phyloP scores from a whole-genome alignment of 2,113 vertebrate species.

The Amblyopsis rosae region DNA sequence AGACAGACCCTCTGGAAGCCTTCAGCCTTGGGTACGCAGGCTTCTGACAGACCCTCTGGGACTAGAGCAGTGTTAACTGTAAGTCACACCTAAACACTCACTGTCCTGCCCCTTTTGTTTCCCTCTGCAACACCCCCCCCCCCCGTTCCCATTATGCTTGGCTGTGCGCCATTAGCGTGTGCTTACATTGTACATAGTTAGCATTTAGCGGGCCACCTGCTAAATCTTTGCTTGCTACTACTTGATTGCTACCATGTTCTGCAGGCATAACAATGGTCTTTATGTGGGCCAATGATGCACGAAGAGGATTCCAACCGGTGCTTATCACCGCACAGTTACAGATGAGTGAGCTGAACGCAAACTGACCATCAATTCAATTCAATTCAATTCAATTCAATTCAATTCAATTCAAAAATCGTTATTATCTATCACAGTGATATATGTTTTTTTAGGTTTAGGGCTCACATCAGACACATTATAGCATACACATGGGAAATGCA shows the following conservation, averaged over 20 bases:
- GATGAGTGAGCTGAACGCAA: slow-evolving; percentile 34
- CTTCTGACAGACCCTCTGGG: too few relatives aligned
- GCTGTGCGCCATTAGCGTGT: not conserved
- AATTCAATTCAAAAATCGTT: too few relatives aligned
- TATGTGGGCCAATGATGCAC: slow-evolving; percentile 62
- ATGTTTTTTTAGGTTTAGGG: too few relatives aligned
- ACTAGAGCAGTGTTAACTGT: too few relatives aligned
- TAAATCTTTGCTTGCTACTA: slow-evolving; percentile 39
- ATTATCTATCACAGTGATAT: too few relatives aligned
- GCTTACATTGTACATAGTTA: slow-evolving; percentile 50
- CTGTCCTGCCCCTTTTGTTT: not conserved
- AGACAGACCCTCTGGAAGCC: too few relatives aligned
- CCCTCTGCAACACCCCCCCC: not conserved
- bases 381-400: too few relatives aligned
- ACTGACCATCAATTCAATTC: slow-evolving; percentile 36
- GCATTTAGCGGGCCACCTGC: slow-evolving; percentile 54
- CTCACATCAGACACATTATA: too few relatives aligned
- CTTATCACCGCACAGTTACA: not conserved
- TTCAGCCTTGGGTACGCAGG: too few relatives aligned
- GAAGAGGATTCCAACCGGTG: slow-evolving; percentile 41
- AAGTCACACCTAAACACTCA: not conserved
- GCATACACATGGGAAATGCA: too few relatives aligned
- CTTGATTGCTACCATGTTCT: slow-evolving; percentile 52
- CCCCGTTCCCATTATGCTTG: not conserved
- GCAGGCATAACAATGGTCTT: slow-evolving; percentile 57